phyloP scores from a whole-genome alignment of 2,797 vertebrate genomes.

The Bovichtus variegatus region DNA sequence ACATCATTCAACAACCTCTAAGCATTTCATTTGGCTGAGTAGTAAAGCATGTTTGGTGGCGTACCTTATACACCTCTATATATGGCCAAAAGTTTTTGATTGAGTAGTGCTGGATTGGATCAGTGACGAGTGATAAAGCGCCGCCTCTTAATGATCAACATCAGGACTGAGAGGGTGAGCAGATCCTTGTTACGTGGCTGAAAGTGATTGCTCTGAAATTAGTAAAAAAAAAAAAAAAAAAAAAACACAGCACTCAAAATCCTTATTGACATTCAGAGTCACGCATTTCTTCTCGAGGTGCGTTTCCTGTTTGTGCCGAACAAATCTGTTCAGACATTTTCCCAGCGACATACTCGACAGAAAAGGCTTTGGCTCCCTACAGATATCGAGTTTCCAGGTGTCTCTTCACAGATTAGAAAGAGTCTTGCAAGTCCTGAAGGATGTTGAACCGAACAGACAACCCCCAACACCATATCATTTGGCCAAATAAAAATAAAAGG shows the following conservation, averaged over 20 bases:
- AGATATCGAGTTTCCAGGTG: constrained; percentile 1
- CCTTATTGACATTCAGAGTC: constrained; percentile 32
- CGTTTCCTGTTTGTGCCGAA: constrained; percentile 1
- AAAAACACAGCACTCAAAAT: constrained; percentile 36
- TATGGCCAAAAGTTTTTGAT: constrained; percentile 41
- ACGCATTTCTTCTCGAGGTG: constrained; percentile 7
- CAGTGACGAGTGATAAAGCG: constrained; percentile 13
- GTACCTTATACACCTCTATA: constrained; percentile 21
- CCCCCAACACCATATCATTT: constrained; percentile 54
- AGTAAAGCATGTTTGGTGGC: constrained; percentile 47
- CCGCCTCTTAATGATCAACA: constrained; percentile 27
- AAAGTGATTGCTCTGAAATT: constrained; percentile 27
- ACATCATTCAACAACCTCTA: constrained; percentile 42
- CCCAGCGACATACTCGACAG: constrained; percentile 18
- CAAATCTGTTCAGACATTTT: background rate
- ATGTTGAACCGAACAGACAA: constrained; percentile 4
- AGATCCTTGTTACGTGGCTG: constrained; percentile 15
- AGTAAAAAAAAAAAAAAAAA: constrained; percentile 17
- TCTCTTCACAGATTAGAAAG: constrained; percentile 14
- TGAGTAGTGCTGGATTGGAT: constrained; percentile 32
- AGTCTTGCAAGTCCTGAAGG: constrained; percentile 17
- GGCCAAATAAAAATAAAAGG: constrained; percentile 64
- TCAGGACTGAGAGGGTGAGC: constrained; percentile 26
- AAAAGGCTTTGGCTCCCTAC: constrained; percentile 54
- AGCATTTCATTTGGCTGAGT: constrained; percentile 60